phyloP scores from a whole-genome alignment of 2,888 invertebrate genomes.

The Cerastis rubricosa region DNA sequence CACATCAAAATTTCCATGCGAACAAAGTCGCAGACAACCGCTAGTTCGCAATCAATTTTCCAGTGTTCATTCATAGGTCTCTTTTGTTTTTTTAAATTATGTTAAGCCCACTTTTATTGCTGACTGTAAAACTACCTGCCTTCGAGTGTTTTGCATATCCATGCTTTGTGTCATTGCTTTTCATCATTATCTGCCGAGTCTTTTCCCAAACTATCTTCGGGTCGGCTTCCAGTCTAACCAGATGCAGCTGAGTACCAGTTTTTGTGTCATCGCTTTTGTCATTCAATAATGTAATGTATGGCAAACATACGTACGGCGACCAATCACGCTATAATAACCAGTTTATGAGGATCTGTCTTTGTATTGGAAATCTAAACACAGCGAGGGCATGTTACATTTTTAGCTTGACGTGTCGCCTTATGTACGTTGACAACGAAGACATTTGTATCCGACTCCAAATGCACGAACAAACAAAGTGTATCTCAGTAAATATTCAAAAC shows the following conservation, averaged over 20 bases:
- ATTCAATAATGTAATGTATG: conserved; percentile 12
- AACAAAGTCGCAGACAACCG: too few species aligned
- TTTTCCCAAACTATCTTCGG: too few species aligned
- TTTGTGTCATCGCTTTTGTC: conserved; percentile 34
- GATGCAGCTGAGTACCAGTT: too few species aligned
- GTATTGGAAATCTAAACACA: too few species aligned
- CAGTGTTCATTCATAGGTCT: not conserved
- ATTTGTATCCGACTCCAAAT: conserved; percentile 17
- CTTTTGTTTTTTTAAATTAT: not conserved
- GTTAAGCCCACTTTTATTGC: conserved; percentile 4
- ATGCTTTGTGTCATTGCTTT: conserved; percentile 23
- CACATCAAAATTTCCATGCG: too few species aligned
- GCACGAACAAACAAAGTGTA: conserved; percentile 39
- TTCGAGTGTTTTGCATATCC: not conserved
- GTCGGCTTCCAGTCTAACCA: too few species aligned
- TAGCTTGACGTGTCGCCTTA: too few species aligned
- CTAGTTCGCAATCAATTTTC: not conserved
- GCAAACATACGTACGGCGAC: not conserved
- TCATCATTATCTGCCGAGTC: too few species aligned
- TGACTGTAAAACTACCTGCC: not conserved
- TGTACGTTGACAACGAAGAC: conserved; percentile 6
- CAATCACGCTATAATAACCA: too few species aligned
- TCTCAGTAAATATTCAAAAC: conserved; percentile 43
- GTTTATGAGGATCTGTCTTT: too few species aligned
- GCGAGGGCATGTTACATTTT: too few species aligned